Evolutionary conservation across 2,113 vertebrate genomes (phyloP), one percentile per base, ranked within the genome.

Genomic region (Neotoma lepida): DNA sequence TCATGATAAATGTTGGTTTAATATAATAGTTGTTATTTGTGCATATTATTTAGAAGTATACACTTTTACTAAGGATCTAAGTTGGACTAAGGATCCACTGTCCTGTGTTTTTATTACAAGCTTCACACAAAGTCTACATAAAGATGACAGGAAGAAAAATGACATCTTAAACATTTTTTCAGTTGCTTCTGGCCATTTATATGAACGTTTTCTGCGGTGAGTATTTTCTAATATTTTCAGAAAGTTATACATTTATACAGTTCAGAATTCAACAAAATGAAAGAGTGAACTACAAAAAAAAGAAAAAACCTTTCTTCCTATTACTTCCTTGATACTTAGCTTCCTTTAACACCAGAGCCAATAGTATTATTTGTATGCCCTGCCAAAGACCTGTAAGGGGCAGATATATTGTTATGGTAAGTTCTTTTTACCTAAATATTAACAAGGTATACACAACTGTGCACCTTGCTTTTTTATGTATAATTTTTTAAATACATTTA

Each of bases 191-290:
- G 99, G 99, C 66, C 99, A 99, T 98, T 98, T 99, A 77, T 99
- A 99, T 85, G 99, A 99, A 96, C 99, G 99, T 22, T 99, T 99
- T 97, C 98, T 99, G 96, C 99, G 99, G 99, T 99, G 97, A 88
- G 98, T 85, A 77, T 92, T 91, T 76, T 86, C 41, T 90, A 77
- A 87, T 81, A 39, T 89, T 95, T 95, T 80, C 20, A 51, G 89
- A 68, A 95, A 73, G 15, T 41, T 91, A 58, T 54, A 61, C 4
- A 78, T 54, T 91, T 74, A 28, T 10, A n/a, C 90, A 35, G 4
- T 39, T 73, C 24, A 46, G 20, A 80, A 28, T 78, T 92, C 61
- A 71, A 64, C 49, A 93, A 9, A 91, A 46, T 81, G 35, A 71
- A 88, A 46, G 26, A 63, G 71, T 49, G 41, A 86, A 13, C 61